Conservation (phyloP, 2,113 vertebrate species). For the Cyprinodon variegatus region DNA sequence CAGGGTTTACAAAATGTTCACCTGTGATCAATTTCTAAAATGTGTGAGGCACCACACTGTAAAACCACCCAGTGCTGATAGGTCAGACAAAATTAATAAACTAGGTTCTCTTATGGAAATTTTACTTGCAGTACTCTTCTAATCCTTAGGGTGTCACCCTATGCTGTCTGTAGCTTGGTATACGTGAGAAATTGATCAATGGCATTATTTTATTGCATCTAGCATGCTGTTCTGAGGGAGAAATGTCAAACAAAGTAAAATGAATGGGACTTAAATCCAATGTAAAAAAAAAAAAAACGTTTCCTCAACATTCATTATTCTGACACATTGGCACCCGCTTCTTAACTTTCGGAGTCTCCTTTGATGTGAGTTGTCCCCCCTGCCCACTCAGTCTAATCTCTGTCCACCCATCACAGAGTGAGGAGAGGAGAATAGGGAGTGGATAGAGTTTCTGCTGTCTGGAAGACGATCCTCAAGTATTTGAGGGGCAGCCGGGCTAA, state of each 20-base stretch:
- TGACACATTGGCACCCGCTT: constrained; percentile 22
- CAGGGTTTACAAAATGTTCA: no score
- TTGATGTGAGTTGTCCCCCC: constrained; percentile 25
- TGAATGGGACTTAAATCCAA: neutral
- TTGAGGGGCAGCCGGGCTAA: constrained; percentile 30
- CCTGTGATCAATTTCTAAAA: no score
- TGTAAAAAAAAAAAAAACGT: constrained; percentile 15
- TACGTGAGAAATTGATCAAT: constrained; percentile 22
- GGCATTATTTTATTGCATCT: constrained; percentile 49
- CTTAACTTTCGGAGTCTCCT: constrained; percentile 15
- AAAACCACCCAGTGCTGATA: no score
- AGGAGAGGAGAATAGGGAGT: constrained; percentile 40
- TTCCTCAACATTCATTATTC: constrained; percentile 42
- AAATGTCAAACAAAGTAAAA: constrained; percentile 33
- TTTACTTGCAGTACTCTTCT: constrained; percentile 40
- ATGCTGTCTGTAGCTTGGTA: constrained; percentile 27
- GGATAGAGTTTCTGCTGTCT: constrained; percentile 43
- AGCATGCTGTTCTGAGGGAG: constrained; percentile 30
- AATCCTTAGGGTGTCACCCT: constrained; percentile 64
- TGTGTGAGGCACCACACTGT: no score
- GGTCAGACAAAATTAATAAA: no score
- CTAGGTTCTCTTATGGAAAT: neutral
- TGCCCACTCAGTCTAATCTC: constrained; percentile 7
- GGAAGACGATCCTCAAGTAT: constrained; percentile 45
- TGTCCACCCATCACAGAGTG: constrained; percentile 45